phyloP scores from a whole-genome alignment of 2,797 vertebrate genomes.

The Petrocephalus schoutedeni region DNA sequence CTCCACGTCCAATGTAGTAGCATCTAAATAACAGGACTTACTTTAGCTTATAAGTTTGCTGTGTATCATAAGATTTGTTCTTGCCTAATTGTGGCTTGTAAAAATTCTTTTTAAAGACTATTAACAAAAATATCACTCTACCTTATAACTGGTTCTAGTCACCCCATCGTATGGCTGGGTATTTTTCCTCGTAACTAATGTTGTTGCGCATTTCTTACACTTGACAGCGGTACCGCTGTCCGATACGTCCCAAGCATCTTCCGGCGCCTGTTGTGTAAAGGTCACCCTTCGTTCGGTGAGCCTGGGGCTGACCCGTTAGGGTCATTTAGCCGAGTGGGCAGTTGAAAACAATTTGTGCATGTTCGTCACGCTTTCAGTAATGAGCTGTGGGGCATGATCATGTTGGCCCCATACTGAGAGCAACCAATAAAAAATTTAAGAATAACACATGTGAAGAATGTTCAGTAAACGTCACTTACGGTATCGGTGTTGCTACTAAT shows the following conservation, averaged over 20 bases:
- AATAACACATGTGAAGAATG: neutral
- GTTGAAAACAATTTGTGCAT: neutral
- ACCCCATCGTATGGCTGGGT: neutral
- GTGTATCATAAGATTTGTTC: neutral
- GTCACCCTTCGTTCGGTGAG: neutral
- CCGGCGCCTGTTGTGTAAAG: neutral
- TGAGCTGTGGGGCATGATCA: neutral
- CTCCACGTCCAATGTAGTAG: neutral
- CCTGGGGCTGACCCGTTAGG: neutral
- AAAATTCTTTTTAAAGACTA: neutral
- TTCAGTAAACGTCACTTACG: neutral
- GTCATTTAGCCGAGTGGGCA: neutral
- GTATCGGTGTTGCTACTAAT: neutral
- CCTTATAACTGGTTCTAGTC: neutral
- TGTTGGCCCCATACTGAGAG: neutral
- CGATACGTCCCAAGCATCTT: neutral
- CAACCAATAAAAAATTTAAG: neutral
- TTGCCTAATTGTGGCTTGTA: neutral
- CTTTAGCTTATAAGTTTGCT: neutral
- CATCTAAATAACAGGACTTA: neutral
- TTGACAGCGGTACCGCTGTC: neutral
- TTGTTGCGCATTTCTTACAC: neutral
- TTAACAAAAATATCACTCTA: neutral
- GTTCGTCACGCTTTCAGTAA: neutral
- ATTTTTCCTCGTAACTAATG: neutral